Percentiles rank a stretch among this genome's conserved stretches.
phyloP scores from a whole-genome alignment of 2,888 invertebrate genomes.

The Eremobia ochroleuca region DNA sequence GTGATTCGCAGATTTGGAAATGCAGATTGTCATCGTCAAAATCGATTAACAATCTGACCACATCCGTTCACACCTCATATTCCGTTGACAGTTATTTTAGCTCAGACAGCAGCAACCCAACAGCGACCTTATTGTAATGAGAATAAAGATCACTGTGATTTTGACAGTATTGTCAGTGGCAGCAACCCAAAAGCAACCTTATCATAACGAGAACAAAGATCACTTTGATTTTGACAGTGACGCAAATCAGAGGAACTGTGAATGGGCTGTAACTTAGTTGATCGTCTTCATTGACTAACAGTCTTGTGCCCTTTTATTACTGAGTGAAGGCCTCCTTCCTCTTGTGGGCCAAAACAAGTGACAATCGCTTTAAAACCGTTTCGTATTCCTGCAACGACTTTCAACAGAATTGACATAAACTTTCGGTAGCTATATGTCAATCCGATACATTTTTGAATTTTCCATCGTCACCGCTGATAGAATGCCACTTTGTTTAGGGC shows the following conservation, averaged over 20 bases:
- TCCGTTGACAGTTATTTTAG: no score
- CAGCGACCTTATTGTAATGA: no score
- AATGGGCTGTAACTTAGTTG: not conserved
- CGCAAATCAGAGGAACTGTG: no score
- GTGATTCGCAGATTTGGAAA: constrained; percentile 5
- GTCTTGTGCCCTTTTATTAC: not conserved
- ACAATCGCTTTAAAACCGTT: not conserved
- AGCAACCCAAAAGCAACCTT: no score
- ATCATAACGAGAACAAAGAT: no score
- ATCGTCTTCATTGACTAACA: not conserved
- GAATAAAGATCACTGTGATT: no score
- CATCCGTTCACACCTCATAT: not conserved
- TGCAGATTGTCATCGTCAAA: not conserved
- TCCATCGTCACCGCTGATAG: no score
- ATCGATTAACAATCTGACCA: constrained; percentile 1
- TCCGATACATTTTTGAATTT: no score
- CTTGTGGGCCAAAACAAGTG: not conserved
- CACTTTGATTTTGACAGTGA: no score
- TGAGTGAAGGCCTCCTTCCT: not conserved
- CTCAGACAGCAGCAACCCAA: no score
- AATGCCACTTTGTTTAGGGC: no score
- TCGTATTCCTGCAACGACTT: not conserved
- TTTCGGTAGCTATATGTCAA: not conserved
- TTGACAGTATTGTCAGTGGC: no score
- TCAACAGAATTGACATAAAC: not conserved